A percentile compares a stretch with the other conserved stretches of the same genome.
phyloP scores from a whole-genome alignment of 2,888 invertebrate species.

The Parnassius smintheus region DNA sequence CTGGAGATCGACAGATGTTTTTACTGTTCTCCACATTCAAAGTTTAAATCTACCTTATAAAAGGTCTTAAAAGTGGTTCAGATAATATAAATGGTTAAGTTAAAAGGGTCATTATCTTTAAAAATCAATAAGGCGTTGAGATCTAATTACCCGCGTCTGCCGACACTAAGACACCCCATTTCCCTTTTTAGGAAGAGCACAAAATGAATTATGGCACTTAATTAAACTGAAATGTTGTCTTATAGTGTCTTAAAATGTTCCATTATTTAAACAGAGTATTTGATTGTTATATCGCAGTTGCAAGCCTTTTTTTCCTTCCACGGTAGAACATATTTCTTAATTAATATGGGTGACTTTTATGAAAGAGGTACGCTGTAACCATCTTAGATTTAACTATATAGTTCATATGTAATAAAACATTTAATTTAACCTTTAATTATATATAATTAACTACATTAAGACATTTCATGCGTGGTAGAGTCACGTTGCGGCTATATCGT shows the following conservation, averaged over 20 bases:
- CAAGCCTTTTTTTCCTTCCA: constrained; percentile 1
- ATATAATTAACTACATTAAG: too few relatives aligned
- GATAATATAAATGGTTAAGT: background rate
- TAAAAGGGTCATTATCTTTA: constrained; percentile 3
- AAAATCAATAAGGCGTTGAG: constrained; percentile 34
- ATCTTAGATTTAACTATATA: too few relatives aligned
- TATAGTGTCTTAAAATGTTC: constrained; percentile 75
- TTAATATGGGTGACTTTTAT: too few relatives aligned
- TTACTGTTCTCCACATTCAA: too few relatives aligned
- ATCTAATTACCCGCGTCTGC: constrained; percentile 59
- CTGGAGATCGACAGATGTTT: too few relatives aligned
- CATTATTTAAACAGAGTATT: constrained; percentile 63
- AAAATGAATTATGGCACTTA: constrained; percentile 60
- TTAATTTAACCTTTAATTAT: too few relatives aligned
- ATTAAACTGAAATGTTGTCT: constrained; percentile 77
- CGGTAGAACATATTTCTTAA: background rate
- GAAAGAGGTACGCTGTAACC: too few relatives aligned
- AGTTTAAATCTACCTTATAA: too few relatives aligned
- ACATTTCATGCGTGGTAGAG: too few relatives aligned
- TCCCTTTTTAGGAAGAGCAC: constrained; percentile 62
- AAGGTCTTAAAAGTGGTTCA: too few relatives aligned
- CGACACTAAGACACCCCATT: constrained; percentile 48
- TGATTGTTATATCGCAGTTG: constrained; percentile 29
- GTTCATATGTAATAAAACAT: too few relatives aligned
- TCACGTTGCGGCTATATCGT: too few relatives aligned